Evolutionary conservation across 92 coral and sea anemone genomes (phyloP).

Genomic region (Bergia sp.): DNA sequence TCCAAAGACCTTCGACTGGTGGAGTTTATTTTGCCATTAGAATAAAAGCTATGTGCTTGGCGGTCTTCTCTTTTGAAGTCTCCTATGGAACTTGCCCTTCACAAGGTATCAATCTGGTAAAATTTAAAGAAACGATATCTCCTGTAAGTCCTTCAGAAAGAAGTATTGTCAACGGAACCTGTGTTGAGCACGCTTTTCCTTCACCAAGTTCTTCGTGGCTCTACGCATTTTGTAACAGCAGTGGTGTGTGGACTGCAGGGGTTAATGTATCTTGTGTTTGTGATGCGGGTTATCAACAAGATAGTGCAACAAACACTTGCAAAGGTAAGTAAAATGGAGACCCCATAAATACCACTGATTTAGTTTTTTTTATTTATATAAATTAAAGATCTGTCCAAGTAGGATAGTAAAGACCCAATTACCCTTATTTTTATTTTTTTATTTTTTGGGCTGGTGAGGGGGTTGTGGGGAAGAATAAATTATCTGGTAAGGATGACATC

Average conservation of each 20-base stretch:
- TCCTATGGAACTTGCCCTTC: not conserved
- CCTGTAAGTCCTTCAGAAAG: not conserved
- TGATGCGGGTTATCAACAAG: not conserved
- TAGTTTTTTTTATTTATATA: too few species aligned
- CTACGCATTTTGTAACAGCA: not conserved
- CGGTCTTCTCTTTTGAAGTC: slow-evolving; percentile 5
- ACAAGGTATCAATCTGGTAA: not conserved
- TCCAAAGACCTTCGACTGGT: not conserved
- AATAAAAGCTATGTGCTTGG: not conserved
- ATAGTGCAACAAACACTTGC: not conserved
- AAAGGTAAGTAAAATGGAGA: not conserved
- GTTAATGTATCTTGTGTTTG: slow-evolving; percentile 9
- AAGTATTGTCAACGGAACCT: not conserved
- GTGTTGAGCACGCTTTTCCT: slow-evolving; percentile 13
- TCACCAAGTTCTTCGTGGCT: not conserved
- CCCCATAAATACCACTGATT: too few species aligned
- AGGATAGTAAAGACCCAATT: too few species aligned
- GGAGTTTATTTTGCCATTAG: not conserved
- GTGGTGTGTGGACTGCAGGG: not conserved
- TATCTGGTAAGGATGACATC: too few species aligned
- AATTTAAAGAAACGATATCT: not conserved
- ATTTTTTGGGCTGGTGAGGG: too few species aligned
- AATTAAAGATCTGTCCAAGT: too few species aligned
- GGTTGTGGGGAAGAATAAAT: too few species aligned
- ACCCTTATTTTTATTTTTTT: too few species aligned